A percentile compares a stretch with the other conserved stretches of the same genome.
Evolutionary conservation across 2,113 vertebrate genomes (phyloP).

Genomic region (Furnarius figulus): DNA sequence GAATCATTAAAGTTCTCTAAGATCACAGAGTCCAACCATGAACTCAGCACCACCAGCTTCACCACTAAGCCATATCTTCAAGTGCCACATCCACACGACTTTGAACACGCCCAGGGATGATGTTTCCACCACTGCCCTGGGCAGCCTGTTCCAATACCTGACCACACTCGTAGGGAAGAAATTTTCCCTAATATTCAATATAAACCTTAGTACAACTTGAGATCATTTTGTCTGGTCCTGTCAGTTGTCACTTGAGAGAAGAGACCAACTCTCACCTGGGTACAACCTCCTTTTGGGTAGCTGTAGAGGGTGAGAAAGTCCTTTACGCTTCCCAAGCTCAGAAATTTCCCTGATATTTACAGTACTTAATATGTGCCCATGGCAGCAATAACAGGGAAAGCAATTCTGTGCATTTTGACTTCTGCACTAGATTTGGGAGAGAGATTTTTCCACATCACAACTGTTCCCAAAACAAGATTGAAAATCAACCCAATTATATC

Average conservation of each 20-base stretch:
- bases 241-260: background rate
- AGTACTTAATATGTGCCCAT: background rate
- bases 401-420: background rate
- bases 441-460: background rate
- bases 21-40: rapidly evolving
- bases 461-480: background rate
- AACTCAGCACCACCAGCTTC: background rate
- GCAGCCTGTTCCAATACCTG: too few species aligned
- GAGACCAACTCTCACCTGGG: too few species aligned
- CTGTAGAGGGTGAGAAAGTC: background rate
- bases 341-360: background rate
- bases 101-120: too few species aligned
- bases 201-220: too few species aligned
- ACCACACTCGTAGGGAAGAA: too few species aligned
- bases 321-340: background rate
- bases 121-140: too few species aligned
- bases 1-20: background rate
- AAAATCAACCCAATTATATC: conserved; percentile 1
- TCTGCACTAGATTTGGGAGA: background rate
- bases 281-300: background rate
- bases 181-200: too few species aligned
- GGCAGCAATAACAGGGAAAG: background rate
- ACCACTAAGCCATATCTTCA: background rate
- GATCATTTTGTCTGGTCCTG: too few species aligned
- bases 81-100: background rate